phyloP scores from a whole-genome alignment of 2,797 vertebrate species.

The Chaetodon trifasciatus region DNA sequence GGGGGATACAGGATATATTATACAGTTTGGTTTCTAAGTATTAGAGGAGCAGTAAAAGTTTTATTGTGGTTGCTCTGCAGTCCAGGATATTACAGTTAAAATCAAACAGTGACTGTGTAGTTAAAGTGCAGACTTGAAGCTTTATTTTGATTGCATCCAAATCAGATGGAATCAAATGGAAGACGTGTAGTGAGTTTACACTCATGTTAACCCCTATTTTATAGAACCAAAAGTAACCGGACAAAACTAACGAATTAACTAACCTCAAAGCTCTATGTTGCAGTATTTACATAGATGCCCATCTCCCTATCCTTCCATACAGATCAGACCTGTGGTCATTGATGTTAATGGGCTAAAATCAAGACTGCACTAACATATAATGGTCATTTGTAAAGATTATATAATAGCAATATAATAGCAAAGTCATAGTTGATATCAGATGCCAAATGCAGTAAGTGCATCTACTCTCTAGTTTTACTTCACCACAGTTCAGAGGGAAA shows the following conservation, averaged over 20 bases:
- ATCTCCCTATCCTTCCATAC: neutral
- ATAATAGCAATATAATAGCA: neutral
- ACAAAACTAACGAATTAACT: neutral
- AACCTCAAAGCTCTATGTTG: neutral
- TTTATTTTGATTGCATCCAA: constrained; percentile 2
- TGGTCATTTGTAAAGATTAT: too few relatives aligned
- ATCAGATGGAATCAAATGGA: neutral
- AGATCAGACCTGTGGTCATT: neutral
- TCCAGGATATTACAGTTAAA: neutral
- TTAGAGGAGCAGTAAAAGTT: constrained; percentile 3
- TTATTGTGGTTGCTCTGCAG: constrained; percentile 2
- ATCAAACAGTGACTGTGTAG: neutral
- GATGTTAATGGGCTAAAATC: neutral
- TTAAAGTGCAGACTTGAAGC: neutral
- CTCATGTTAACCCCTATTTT: neutral
- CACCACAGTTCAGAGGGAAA: too few relatives aligned
- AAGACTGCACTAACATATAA: neutral
- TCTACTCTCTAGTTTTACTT: too few relatives aligned
- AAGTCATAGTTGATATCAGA: neutral
- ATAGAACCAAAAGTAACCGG: neutral
- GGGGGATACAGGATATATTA: neutral
- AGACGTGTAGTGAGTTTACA: neutral
- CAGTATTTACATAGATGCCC: neutral
- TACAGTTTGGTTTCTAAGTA: neutral
- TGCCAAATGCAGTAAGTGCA: neutral